Conservation (phyloP, 2,888 invertebrate genomes). For the Aphidoletes aphidimyza region DNA sequence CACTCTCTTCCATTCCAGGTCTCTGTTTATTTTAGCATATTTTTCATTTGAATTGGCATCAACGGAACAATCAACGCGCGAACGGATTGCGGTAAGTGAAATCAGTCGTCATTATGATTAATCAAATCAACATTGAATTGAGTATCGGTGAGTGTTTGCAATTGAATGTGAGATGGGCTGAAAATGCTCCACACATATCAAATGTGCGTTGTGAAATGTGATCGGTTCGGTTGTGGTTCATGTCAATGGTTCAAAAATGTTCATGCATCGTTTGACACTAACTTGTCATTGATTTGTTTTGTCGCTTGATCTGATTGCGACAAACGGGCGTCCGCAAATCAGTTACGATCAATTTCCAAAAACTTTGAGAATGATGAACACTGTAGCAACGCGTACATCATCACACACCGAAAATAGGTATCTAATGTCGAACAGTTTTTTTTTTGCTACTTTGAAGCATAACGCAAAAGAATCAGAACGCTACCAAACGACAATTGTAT, state of each 20-base stretch:
- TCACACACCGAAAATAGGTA: background rate
- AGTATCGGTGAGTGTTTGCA: no score
- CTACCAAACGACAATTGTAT: background rate
- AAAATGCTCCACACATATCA: no score
- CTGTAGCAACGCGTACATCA: no score
- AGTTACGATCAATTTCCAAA: background rate
- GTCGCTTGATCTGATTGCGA: background rate
- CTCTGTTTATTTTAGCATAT: background rate
- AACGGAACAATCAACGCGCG: constrained; percentile 34
- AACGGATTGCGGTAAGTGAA: constrained; percentile 53
- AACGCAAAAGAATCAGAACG: background rate
- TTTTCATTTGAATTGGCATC: constrained; percentile 15
- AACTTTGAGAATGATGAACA: background rate
- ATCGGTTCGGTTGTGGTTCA: constrained; percentile 17
- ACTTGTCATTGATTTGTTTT: constrained; percentile 2
- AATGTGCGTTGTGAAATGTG: constrained; percentile 14
- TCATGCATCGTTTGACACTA: constrained; percentile 38
- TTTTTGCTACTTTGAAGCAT: background rate
- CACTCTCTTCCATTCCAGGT: background rate
- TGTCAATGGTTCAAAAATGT: background rate
- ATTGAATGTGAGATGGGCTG: no score
- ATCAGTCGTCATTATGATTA: constrained; percentile 26
- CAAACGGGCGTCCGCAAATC: background rate
- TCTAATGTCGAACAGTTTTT: background rate
- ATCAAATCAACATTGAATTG: background rate